Conservation (phyloP, 2,888 invertebrate genomes). For the Pocota personata region DNA sequence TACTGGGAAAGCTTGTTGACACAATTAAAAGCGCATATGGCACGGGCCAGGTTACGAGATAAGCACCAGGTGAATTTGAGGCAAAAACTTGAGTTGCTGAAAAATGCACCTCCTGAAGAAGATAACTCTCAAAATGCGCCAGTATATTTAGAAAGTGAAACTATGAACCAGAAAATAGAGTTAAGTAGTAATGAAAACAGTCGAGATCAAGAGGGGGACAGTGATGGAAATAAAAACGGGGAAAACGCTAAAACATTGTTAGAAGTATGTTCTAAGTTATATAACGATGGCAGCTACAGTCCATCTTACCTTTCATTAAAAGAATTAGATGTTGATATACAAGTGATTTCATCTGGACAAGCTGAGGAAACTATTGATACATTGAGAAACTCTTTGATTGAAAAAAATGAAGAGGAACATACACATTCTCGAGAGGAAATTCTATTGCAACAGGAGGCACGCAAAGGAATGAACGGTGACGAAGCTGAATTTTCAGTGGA, state of each 20-base stretch:
- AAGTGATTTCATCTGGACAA: slow-evolving; percentile 89
- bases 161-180: slow-evolving; percentile 54
- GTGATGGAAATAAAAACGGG: slow-evolving; percentile 72
- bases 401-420: slow-evolving; percentile 87
- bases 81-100: slow-evolving; percentile 94
- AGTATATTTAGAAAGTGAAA: slow-evolving; percentile 72
- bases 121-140: slow-evolving; percentile 64
- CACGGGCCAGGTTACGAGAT: slow-evolving; percentile 94
- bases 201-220: not conserved
- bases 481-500: slow-evolving; percentile 97
- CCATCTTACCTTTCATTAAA: slow-evolving; percentile 87
- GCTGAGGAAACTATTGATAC: slow-evolving; percentile 90
- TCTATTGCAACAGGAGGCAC: slow-evolving; percentile 90
- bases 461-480: slow-evolving; percentile 92
- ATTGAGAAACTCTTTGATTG: slow-evolving; percentile 87
- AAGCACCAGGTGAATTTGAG: slow-evolving; percentile 95
- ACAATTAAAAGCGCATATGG: slow-evolving; percentile 98
- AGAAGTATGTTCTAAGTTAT: slow-evolving; percentile 86
- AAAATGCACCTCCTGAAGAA: slow-evolving; percentile 90
- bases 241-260: slow-evolving; percentile 74
- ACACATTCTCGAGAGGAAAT: slow-evolving; percentile 83
- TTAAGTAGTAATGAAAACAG: slow-evolving; percentile 54
- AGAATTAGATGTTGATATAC: slow-evolving; percentile 85
- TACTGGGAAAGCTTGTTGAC: slow-evolving; percentile 99
- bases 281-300: slow-evolving; percentile 92